Evolutionary conservation across 2,888 invertebrate genomes (phyloP).

Genomic region (Eristalis arbustorum): DNA sequence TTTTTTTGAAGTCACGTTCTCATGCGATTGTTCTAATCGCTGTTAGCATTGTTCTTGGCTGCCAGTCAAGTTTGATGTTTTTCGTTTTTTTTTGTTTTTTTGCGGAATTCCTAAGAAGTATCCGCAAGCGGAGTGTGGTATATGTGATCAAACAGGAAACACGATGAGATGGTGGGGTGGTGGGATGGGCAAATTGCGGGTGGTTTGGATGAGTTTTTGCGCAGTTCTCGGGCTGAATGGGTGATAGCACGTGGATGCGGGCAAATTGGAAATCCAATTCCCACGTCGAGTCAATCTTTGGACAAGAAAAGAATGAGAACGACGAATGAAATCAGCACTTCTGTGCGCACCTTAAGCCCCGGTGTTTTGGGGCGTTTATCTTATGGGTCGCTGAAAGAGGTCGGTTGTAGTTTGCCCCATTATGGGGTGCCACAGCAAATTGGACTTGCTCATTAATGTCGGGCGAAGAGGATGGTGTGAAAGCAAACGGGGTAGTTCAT

Average conservation of each 20-base stretch:
- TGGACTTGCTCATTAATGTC: too few species aligned
- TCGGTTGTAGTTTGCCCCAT: too few species aligned
- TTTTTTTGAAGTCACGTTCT: neutral
- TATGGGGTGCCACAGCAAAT: too few species aligned
- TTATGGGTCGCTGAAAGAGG: too few species aligned
- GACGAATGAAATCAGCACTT: too few species aligned
- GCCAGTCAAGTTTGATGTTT: neutral
- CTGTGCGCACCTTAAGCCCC: too few species aligned
- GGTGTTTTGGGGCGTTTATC: too few species aligned
- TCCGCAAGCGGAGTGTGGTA: neutral
- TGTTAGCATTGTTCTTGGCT: neutral
- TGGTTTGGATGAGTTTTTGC: neutral
- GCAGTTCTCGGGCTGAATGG: neutral
- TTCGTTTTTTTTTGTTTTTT: too few species aligned
- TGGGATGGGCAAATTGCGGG: neutral
- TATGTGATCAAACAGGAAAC: neutral
- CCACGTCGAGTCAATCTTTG: neutral
- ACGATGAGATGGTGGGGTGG: neutral
- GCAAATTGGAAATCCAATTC: neutral
- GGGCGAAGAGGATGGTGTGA: too few species aligned
- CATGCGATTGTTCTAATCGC: neutral
- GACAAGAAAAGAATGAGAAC: too few species aligned
- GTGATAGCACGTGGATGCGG: neutral
- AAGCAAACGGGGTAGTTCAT: too few species aligned
- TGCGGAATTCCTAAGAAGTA: neutral